Evolutionary conservation across 1,140 invertebrate genomes (phyloP), one percentile per base, ranked within the genome.

Genomic region (Halotydeus destructor): DNA sequence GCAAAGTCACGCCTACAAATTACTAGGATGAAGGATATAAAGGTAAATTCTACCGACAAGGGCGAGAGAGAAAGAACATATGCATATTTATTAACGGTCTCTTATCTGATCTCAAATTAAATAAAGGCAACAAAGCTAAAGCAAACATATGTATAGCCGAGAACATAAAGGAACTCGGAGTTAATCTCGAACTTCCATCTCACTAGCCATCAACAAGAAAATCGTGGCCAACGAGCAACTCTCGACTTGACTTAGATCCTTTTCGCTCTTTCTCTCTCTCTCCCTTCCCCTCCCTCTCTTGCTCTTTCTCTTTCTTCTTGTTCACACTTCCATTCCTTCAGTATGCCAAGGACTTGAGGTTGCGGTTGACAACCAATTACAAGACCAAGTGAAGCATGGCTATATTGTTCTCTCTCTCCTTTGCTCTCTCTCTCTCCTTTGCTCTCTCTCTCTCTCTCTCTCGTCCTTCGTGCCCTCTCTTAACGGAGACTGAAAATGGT

Each of bases 371-470:
- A 31, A n/a, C 12, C 30, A 31, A 12, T n/a, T 31, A n/a, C 30
- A 31, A n/a, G 12, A 31, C 16, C 30, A 31, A 12, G 12, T n/a
- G 30, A n/a, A 31, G 3, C 12, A 31, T 12, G 4, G 18, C 16
- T 31, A n/a, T n/a, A n/a, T 31, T 16, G 18, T 31, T 31, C 12
- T n/a, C 16, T 31, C 16, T 31, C 2, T 4, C 30, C 16, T 16
- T 31, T 16, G 12, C 30, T 31, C 30, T 31, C 30, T 31, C 30
- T 31, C 30, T 31, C 30, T 31, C 30, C 16, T 16, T 31, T 16
- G 12, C 30, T 31, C 30, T 31, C 30, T 31, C 30, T 31, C 30
- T 31, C 30, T 31, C 30, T 31, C 30, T 31, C 30, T 31, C 30
- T 31, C 30, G 12, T n/a, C 12, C n/a, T n/a, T n/a, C n/a, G n/a